Conservation (phyloP, 2,888 invertebrate species). For the Agrotis puta region DNA sequence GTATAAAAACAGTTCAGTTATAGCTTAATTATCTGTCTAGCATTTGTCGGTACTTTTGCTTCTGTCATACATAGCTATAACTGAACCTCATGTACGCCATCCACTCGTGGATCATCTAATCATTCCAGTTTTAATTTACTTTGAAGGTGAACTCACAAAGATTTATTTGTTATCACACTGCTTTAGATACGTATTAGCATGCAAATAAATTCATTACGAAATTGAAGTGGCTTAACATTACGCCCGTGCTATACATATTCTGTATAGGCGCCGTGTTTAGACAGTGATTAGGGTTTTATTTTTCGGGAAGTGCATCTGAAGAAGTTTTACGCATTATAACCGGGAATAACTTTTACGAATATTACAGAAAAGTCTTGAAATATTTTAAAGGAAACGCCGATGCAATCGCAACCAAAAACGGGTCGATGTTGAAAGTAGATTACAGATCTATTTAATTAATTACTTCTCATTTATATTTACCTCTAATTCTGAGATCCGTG, state of each 20-base stretch:
- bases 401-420: not conserved
- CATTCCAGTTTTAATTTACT: slow-evolving; percentile 36
- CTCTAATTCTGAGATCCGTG: not conserved
- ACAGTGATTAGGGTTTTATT: not conserved
- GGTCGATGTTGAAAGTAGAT: not conserved
- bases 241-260: not conserved
- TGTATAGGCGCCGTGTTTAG: not conserved
- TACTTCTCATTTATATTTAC: too few species aligned
- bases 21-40: slow-evolving; percentile 30
- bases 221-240: not conserved
- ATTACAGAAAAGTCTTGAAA: not conserved
- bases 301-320: not conserved
- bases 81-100: slow-evolving; percentile 6
- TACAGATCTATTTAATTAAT: not conserved
- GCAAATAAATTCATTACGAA: not conserved
- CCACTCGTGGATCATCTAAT: slow-evolving; percentile 38
- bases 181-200: slow-evolving; percentile 9
- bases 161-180: slow-evolving; percentile 8
- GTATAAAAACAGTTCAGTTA: too few species aligned
- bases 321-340: too few species aligned
- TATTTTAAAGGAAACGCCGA: not conserved
- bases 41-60: slow-evolving; percentile 13
- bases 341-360: not conserved
- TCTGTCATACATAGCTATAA: slow-evolving; percentile 8
- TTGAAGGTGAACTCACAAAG: slow-evolving; percentile 28